Conservation (phyloP, 2,113 vertebrate species). For the Myxocyprinus asiaticus region DNA sequence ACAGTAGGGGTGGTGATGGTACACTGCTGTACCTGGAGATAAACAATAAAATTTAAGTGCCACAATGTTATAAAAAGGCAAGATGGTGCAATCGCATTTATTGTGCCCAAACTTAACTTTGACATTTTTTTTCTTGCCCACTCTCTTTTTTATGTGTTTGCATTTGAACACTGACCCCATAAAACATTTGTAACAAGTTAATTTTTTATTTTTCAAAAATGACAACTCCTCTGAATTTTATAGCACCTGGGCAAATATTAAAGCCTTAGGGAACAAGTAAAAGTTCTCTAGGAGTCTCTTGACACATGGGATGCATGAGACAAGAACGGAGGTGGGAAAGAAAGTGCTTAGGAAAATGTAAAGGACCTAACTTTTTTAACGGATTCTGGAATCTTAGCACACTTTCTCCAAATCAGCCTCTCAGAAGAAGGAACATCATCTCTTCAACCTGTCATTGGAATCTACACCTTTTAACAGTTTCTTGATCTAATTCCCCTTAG, state of each 20-base stretch:
- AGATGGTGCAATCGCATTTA: constrained; percentile 59
- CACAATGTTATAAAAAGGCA: constrained; percentile 58
- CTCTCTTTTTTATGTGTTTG: constrained; percentile 41
- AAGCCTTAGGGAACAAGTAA: constrained; percentile 35
- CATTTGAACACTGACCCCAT: constrained; percentile 72
- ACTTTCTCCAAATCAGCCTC: not conserved
- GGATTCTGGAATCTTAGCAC: not conserved
- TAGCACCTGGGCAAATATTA: constrained; percentile 49
- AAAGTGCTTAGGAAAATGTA: not conserved
- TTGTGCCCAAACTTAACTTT: constrained; percentile 51
- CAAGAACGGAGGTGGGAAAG: not conserved
- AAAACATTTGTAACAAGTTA: constrained; percentile 69
- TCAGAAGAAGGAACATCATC: not conserved
- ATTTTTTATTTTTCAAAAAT: constrained; percentile 67
- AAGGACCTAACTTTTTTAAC: not conserved
- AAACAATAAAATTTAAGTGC: constrained; percentile 70
- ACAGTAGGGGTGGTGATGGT: not conserved
- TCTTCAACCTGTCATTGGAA: constrained; percentile 1
- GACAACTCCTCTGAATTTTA: constrained; percentile 39
- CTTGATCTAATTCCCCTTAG: not conserved
- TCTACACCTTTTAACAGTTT: not conserved
- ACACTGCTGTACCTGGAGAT: constrained; percentile 7
- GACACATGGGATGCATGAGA: not conserved
- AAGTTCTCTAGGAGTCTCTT: not conserved
- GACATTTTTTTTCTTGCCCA: constrained; percentile 13